Percentiles rank a stretch among this genome's conserved stretches.
Conservation (phyloP, 2,888 invertebrate species). For the Chymomyza caudatula region DNA sequence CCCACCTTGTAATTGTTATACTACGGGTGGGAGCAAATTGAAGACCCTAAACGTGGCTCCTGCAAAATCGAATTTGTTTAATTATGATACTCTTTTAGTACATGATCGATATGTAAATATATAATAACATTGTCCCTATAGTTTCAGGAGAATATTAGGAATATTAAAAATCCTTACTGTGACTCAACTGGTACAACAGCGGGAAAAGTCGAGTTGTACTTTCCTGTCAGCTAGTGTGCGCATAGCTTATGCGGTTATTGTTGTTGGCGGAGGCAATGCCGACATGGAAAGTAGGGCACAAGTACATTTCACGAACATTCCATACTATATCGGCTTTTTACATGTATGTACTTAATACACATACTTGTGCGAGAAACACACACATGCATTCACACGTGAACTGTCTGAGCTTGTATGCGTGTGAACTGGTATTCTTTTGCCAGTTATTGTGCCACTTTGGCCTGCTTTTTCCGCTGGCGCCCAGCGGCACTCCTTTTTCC, state of each 20-base stretch:
- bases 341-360: background rate
- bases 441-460: conserved; percentile 51
- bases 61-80: too few species aligned
- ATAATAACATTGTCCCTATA: too few species aligned
- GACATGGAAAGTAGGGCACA: conserved; percentile 55
- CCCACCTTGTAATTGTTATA: too few species aligned
- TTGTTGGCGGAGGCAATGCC: conserved; percentile 2
- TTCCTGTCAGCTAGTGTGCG: conserved; percentile 24
- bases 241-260: background rate
- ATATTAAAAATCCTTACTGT: conserved; percentile 2
- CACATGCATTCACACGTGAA: background rate
- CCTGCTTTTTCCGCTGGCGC: conserved; percentile 58
- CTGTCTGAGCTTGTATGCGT: background rate
- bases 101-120: too few species aligned
- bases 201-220: conserved; percentile 55
- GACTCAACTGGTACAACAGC: conserved; percentile 36
- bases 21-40: too few species aligned
- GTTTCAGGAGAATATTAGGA: background rate
- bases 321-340: background rate
- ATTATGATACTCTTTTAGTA: too few species aligned
- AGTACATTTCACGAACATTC: conserved; percentile 39
- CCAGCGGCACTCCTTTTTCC: conserved; percentile 16
- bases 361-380: background rate
- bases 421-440: conserved; percentile 13
- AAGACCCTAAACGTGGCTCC: too few species aligned